These are phyloP conservation scores for Drosophila siamana DNA, from an alignment of 2,888 invertebrate genomes.

Conservation along the genomic window DNA sequence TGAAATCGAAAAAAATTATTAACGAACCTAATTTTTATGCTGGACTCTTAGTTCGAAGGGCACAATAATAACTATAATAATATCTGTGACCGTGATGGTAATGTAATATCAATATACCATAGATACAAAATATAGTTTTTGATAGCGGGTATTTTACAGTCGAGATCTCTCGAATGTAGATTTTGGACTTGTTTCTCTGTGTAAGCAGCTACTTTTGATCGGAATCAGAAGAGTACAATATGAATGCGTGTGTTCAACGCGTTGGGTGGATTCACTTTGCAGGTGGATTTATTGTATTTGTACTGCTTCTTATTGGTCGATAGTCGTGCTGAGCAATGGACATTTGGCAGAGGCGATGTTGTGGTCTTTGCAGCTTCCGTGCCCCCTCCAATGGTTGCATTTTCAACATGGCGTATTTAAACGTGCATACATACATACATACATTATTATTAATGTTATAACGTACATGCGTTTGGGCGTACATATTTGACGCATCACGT, in stretches of 20 bases:
- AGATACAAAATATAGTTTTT: no score
- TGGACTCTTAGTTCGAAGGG: no score
- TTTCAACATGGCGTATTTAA: constrained; percentile 21
- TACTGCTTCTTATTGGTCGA: constrained; percentile 50
- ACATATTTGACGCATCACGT: constrained; percentile 35
- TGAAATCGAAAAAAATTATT: no score
- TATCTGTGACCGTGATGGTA: no score
- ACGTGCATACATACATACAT: not conserved
- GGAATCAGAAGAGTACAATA: not conserved
- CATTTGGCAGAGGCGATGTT: constrained; percentile 30
- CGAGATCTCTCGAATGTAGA: no score
- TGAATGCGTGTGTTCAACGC: not conserved
- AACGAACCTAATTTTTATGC: no score
- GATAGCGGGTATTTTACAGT: no score
- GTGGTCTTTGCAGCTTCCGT: constrained; percentile 49
- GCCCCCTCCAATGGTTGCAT: constrained; percentile 33
- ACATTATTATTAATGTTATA: not conserved
- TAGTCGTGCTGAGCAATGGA: constrained; percentile 17
- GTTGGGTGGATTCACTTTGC: constrained; percentile 11
- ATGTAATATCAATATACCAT: no score
- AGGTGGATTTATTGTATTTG: constrained; percentile 68
- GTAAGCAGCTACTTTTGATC: constrained; percentile 8
- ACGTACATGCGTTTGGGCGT: constrained; percentile 5
- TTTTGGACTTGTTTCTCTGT: no score
- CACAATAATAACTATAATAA: no score